These are phyloP conservation scores for Drosophila seclusa DNA, from an alignment of 2,888 invertebrate species.

Conservation along the genomic window DNA sequence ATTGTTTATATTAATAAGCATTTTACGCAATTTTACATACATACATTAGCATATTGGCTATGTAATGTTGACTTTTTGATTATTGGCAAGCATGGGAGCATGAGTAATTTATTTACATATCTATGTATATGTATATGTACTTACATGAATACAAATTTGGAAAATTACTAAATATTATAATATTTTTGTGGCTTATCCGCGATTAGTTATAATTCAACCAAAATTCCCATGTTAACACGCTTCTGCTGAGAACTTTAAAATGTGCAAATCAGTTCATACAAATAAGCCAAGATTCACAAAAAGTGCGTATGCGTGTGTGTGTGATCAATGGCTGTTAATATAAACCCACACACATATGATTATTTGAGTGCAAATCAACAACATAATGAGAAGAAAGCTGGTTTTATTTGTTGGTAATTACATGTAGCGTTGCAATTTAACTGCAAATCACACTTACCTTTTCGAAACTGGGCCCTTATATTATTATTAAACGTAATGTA, in stretches of 20 bases:
- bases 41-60: constrained; percentile 1
- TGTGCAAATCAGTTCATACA: constrained; percentile 34
- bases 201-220: constrained; percentile 23
- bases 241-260: constrained; percentile 23
- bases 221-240: constrained; percentile 5
- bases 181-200: constrained; percentile 4
- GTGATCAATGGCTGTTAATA: constrained; percentile 14
- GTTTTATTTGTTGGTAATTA: constrained; percentile 7
- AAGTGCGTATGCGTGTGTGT: constrained; percentile 15
- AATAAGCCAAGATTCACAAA: constrained; percentile 40
- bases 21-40: constrained; percentile 13
- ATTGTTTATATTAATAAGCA: constrained; percentile 1
- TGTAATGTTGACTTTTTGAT: constrained; percentile 13
- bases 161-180: constrained; percentile 6
- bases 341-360: constrained; percentile 7
- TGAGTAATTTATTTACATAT: neutral
- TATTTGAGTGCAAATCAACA: constrained; percentile 27
- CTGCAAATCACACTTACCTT: constrained; percentile 38
- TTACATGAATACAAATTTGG: neutral
- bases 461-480: constrained; percentile 6
- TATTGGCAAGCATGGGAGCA: constrained; percentile 16
- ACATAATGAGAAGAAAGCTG: constrained; percentile 4
- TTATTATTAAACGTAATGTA: constrained; percentile 16
- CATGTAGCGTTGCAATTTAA: neutral
- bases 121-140: neutral